Percentiles rank a stretch among this genome's conserved stretches.
These are phyloP conservation scores for Drosophila truncata DNA, from an alignment of 1,140 invertebrate species.

Conservation along the genomic window DNA sequence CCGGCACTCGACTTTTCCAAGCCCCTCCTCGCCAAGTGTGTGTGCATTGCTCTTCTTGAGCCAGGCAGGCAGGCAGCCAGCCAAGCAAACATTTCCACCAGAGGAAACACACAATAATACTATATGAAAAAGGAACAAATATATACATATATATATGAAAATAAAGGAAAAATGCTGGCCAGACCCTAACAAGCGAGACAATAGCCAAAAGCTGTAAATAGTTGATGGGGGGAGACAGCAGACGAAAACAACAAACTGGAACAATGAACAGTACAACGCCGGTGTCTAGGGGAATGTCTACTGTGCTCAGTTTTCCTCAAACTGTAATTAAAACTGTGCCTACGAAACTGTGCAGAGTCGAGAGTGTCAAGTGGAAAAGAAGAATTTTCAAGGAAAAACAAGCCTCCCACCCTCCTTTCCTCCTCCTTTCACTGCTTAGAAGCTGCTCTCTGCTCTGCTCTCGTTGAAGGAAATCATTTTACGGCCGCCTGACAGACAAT, in stretches of 20 bases:
- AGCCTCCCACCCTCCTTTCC: not conserved
- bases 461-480: slow-evolving; percentile 72
- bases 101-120: slow-evolving; percentile 66
- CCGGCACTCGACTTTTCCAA: slow-evolving; percentile 7
- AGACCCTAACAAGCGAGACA: slow-evolving; percentile 75
- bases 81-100: slow-evolving; percentile 76
- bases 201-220: slow-evolving; percentile 75
- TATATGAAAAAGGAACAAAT: slow-evolving; percentile 43
- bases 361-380: slow-evolving; percentile 77
- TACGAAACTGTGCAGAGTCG: slow-evolving; percentile 44
- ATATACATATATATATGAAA: slow-evolving; percentile 31
- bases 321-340: slow-evolving; percentile 76
- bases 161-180: slow-evolving; percentile 57
- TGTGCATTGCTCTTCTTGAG: slow-evolving; percentile 69
- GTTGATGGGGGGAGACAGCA: slow-evolving; percentile 26
- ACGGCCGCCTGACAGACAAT: slow-evolving; percentile 78
- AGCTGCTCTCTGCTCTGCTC: not conserved
- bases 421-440: not conserved
- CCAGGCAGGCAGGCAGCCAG: slow-evolving; percentile 37
- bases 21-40: slow-evolving; percentile 36
- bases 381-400: slow-evolving; percentile 47
- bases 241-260: slow-evolving; percentile 47
- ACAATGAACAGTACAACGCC: slow-evolving; percentile 45
- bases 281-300: slow-evolving; percentile 56
- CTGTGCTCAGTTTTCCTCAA: slow-evolving; percentile 29